These are phyloP conservation scores for Antedon mediterranea DNA, from an alignment of 53 echinoderm and acorn worm genomes.

Conservation along the genomic window DNA sequence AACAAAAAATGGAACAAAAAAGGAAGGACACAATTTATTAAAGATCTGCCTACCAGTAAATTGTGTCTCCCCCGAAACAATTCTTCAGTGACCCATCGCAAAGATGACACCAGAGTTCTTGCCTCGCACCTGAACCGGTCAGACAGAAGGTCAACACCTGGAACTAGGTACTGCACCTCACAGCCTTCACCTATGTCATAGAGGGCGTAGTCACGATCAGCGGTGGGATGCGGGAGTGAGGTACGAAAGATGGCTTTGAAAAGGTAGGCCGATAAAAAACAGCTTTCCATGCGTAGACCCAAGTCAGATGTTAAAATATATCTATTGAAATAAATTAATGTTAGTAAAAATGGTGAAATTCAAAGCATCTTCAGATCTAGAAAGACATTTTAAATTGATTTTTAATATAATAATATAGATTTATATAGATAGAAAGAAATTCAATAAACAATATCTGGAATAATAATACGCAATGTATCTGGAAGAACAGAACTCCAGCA, in stretches of 20 bases:
- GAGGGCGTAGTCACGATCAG: conserved; percentile 93
- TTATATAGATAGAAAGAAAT: too few species aligned
- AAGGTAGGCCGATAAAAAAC: conserved; percentile 85
- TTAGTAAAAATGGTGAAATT: too few species aligned
- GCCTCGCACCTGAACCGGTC: conserved; percentile 91
- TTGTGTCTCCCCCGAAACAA: conserved; percentile 83
- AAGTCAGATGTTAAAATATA: conserved; percentile 91
- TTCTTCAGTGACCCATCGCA: conserved; percentile 90
- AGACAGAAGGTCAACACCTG: conserved; percentile 76
- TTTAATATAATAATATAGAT: too few species aligned
- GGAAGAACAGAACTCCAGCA: too few species aligned
- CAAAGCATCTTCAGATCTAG: too few species aligned
- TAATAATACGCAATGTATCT: too few species aligned
- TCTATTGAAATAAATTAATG: conserved; percentile 12
- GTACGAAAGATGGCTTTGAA: conserved; percentile 92
- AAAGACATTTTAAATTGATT: too few species aligned
- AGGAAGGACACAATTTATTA: too few species aligned
- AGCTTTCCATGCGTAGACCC: conserved; percentile 85
- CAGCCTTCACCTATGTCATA: conserved; percentile 97
- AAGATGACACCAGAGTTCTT: conserved; percentile 67
- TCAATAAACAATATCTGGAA: too few species aligned
- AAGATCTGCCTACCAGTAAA: conserved; percentile 72
- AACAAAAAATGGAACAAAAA: too few species aligned
- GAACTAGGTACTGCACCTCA: conserved; percentile 97
- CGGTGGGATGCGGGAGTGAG: conserved; percentile 75